A percentile compares a stretch with the other conserved stretches of the same genome.
Evolutionary conservation across 1,140 invertebrate genomes (phyloP).

Genomic region (Micrasema longulum): DNA sequence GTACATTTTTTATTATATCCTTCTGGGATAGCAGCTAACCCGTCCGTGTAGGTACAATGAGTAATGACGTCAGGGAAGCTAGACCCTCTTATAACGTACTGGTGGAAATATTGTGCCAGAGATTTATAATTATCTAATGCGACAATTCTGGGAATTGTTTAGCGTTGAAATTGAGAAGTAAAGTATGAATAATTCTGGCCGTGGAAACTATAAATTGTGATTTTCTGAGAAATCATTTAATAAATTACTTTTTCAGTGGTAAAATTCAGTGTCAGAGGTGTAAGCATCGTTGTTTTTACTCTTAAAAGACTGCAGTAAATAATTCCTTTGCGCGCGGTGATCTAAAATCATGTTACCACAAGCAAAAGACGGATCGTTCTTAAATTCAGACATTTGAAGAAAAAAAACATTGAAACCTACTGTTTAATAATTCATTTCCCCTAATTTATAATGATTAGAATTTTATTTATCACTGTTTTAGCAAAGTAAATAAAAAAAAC

Average conservation of each 20-base stretch:
- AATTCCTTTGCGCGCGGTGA: too few species aligned
- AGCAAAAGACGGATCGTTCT: too few species aligned
- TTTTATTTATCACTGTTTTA: too few species aligned
- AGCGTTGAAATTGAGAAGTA: conserved; percentile 6
- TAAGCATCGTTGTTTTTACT: too few species aligned
- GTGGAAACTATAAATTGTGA: conserved; percentile 11
- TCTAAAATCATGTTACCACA: too few species aligned
- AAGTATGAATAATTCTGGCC: conserved; percentile 14
- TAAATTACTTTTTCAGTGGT: not conserved
- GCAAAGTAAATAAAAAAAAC: too few species aligned
- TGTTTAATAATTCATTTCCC: too few species aligned
- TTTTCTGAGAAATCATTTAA: conserved; percentile 4
- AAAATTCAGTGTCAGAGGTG: too few species aligned
- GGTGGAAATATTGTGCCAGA: conserved; percentile 12
- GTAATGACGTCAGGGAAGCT: conserved; percentile 22
- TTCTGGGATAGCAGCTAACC: conserved; percentile 18
- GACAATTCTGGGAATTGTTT: conserved; percentile 22
- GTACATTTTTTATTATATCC: conserved; percentile 28
- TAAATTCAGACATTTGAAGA: too few species aligned
- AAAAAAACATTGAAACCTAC: too few species aligned
- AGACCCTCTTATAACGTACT: conserved; percentile 13
- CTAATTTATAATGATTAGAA: too few species aligned
- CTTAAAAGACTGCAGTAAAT: too few species aligned
- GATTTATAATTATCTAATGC: conserved; percentile 42
- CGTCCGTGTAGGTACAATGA: conserved; percentile 26